Percentiles rank a stretch among this genome's conserved stretches.
Evolutionary conservation across 2,888 invertebrate genomes (phyloP).

Genomic region (Deroplatys truncata): DNA sequence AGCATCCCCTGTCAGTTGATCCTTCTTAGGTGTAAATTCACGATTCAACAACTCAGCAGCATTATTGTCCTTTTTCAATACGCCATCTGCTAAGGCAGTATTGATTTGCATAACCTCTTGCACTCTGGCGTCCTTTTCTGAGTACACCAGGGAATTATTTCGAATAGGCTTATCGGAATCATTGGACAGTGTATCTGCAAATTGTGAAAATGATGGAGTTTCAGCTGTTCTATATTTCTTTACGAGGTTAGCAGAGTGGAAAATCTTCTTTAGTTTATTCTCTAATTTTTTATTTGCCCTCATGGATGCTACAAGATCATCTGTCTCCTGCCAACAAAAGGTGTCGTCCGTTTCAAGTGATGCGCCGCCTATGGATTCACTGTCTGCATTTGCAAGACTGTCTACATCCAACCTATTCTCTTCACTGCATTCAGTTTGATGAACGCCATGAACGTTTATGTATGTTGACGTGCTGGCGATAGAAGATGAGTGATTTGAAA

Average conservation of each 20-base stretch:
- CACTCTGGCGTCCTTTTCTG: neutral
- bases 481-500: neutral
- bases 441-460: neutral
- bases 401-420: neutral
- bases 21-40: neutral
- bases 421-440: neutral
- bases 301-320: neutral
- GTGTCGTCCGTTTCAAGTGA: neutral
- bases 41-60: neutral
- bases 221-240: neutral
- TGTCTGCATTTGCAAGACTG: neutral
- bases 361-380: neutral
- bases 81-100: neutral
- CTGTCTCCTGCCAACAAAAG: neutral
- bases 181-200: neutral
- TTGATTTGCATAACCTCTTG: neutral
- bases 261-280: neutral
- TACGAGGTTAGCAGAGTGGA: neutral
- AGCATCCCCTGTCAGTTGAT: neutral
- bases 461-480: neutral
- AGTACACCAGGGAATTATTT: neutral
- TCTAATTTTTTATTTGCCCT: neutral
- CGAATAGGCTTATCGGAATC: neutral
- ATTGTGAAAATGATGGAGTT: neutral
- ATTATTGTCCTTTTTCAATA: neutral